Evolutionary conservation across 2,113 vertebrate genomes (phyloP).

Genomic region (Zootoca vivipara): DNA sequence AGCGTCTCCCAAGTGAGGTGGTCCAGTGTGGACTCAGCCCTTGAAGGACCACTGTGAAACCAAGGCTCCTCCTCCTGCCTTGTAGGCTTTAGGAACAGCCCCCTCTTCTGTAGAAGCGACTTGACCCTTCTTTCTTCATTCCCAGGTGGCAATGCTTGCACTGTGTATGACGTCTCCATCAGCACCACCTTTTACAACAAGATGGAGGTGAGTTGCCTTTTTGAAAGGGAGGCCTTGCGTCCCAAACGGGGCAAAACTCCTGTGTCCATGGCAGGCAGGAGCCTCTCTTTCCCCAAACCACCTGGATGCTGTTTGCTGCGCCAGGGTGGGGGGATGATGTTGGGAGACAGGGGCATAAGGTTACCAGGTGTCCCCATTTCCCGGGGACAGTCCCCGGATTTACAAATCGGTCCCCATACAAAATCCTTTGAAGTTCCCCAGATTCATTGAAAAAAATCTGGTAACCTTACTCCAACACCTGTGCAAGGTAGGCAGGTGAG

Average conservation of each 20-base stretch:
- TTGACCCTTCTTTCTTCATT: background rate
- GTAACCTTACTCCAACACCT: background rate
- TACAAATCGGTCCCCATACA: too few relatives aligned
- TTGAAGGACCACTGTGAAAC: too few relatives aligned
- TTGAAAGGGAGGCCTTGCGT: background rate
- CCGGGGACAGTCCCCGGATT: too few relatives aligned
- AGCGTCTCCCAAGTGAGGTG: background rate
- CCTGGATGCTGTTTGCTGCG: background rate
- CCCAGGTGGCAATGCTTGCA: constrained; percentile 82
- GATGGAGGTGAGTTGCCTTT: constrained; percentile 76
- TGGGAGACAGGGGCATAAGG: background rate
- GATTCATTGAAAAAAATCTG: too few relatives aligned
- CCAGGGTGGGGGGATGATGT: too few relatives aligned
- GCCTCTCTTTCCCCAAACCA: background rate
- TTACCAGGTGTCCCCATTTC: too few relatives aligned
- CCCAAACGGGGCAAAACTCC: background rate
- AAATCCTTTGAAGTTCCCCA: too few relatives aligned
- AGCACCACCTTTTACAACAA: constrained; percentile 85
- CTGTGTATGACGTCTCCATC: constrained; percentile 88
- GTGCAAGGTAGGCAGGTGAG: background rate
- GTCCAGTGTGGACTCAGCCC: too few relatives aligned
- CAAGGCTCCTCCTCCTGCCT: background rate
- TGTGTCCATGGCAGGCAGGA: background rate
- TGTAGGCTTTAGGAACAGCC: background rate
- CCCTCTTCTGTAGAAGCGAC: background rate